A percentile compares a stretch with the other conserved stretches of the same genome.
Evolutionary conservation across 2,797 vertebrate species (phyloP).

Genomic region (Philypnodon macrostomus): DNA sequence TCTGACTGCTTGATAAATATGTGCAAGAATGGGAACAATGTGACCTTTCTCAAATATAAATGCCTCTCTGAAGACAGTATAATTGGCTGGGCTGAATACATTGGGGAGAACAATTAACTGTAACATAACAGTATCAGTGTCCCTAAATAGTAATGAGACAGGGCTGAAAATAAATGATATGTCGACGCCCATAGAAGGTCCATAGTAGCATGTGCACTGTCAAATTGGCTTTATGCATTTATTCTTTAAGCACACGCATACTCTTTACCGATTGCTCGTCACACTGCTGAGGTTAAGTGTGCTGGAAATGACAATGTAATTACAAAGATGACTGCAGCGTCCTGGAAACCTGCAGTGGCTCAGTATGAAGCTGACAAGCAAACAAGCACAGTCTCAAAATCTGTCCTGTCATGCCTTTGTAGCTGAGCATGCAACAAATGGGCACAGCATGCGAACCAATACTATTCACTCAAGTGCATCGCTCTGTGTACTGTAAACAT

Average conservation of each 20-base stretch:
- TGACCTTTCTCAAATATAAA: constrained; percentile 73
- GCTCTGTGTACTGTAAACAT: no score
- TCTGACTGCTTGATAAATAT: constrained; percentile 62
- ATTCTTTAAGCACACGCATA: constrained; percentile 9
- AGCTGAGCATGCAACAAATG: constrained; percentile 29
- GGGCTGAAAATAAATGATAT: constrained; percentile 38
- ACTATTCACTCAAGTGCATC: constrained; percentile 40
- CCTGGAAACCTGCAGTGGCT: constrained; percentile 36
- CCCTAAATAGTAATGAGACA: constrained; percentile 46
- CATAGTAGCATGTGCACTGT: constrained; percentile 8
- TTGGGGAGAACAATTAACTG: constrained; percentile 71
- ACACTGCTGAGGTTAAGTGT: constrained; percentile 40
- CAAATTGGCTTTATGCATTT: constrained; percentile 11
- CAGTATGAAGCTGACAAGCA: constrained; percentile 49
- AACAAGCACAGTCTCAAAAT: constrained; percentile 48
- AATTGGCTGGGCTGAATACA: constrained; percentile 66
- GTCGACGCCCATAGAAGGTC: constrained; percentile 23
- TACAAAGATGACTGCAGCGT: constrained; percentile 59
- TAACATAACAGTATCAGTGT: constrained; percentile 63
- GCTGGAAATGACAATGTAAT: constrained; percentile 63
- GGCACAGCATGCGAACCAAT: constrained; percentile 18
- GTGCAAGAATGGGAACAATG: constrained; percentile 56
- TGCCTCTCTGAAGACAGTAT: constrained; percentile 59
- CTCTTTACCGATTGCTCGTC: constrained; percentile 33
- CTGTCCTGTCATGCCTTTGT: constrained; percentile 42